These are phyloP conservation scores for Nymphicus hollandicus DNA, from an alignment of 2,113 vertebrate genomes.

Conservation along the genomic window DNA sequence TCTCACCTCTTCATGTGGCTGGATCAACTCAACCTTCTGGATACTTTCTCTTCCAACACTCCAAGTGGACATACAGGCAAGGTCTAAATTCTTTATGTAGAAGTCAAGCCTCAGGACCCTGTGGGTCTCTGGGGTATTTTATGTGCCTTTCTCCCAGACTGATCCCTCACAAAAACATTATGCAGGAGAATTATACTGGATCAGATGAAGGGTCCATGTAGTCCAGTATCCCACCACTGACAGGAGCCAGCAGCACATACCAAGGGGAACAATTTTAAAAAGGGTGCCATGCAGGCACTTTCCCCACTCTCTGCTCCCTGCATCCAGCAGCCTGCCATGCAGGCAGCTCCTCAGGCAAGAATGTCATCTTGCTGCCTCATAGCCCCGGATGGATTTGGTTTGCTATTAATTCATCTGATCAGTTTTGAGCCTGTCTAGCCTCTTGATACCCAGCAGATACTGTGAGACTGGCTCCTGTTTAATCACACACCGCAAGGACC, in stretches of 20 bases:
- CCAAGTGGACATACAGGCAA: background rate
- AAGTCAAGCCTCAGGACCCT: background rate
- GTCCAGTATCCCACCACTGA: background rate
- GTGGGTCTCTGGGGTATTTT: background rate
- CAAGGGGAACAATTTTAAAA: background rate
- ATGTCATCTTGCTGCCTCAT: background rate
- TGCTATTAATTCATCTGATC: background rate
- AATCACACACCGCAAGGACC: background rate
- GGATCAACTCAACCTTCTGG: background rate
- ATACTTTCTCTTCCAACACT: background rate
- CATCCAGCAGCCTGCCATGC: background rate
- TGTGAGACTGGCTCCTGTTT: background rate
- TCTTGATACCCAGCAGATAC: background rate
- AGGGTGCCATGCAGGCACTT: background rate
- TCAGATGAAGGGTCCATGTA: background rate
- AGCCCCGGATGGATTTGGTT: background rate
- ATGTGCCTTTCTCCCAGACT: background rate
- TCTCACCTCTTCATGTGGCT: background rate
- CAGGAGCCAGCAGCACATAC: background rate
- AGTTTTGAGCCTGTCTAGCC: background rate
- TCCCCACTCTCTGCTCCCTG: background rate
- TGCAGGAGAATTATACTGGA: background rate
- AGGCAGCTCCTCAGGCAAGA: background rate
- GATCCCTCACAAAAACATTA: background rate
- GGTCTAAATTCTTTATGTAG: background rate